phyloP scores from a whole-genome alignment of 2,797 vertebrate species.

The Muscicapa striata region DNA sequence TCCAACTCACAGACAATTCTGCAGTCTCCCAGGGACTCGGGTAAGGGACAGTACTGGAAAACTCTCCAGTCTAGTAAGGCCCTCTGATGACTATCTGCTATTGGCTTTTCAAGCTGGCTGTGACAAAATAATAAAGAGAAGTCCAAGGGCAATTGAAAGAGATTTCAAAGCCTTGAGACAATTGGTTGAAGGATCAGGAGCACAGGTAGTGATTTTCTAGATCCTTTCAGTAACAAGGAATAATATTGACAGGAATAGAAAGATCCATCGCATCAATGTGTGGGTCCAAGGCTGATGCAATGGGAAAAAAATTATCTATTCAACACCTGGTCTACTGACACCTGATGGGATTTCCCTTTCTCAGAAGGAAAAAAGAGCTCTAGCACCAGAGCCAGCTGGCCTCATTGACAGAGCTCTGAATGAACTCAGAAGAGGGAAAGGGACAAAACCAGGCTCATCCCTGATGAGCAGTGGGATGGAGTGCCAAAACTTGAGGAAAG shows the following conservation, averaged over 20 bases:
- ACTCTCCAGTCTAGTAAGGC: background rate
- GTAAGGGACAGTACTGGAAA: background rate
- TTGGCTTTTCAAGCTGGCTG: background rate
- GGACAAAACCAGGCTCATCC: background rate
- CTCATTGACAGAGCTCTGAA: background rate
- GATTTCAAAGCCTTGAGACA: background rate
- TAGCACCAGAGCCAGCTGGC: background rate
- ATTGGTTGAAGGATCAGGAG: background rate
- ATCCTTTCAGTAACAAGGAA: background rate
- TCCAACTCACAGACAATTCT: background rate
- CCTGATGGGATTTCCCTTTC: background rate
- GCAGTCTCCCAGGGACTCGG: background rate
- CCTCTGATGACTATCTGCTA: background rate
- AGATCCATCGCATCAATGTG: rapidly evolving
- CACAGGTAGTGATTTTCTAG: background rate
- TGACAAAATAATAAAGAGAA: background rate
- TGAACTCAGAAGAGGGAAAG: background rate
- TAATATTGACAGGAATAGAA: background rate
- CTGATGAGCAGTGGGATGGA: background rate
- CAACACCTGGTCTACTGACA: background rate
- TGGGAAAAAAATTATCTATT: background rate
- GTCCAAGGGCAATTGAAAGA: background rate
- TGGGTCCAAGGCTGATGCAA: background rate
- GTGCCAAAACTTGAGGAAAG: background rate
- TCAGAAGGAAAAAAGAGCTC: background rate